Percentiles rank a stretch among this genome's conserved stretches.
phyloP scores from a whole-genome alignment of 2,113 vertebrate species.

The Sphyrna mokarran region DNA sequence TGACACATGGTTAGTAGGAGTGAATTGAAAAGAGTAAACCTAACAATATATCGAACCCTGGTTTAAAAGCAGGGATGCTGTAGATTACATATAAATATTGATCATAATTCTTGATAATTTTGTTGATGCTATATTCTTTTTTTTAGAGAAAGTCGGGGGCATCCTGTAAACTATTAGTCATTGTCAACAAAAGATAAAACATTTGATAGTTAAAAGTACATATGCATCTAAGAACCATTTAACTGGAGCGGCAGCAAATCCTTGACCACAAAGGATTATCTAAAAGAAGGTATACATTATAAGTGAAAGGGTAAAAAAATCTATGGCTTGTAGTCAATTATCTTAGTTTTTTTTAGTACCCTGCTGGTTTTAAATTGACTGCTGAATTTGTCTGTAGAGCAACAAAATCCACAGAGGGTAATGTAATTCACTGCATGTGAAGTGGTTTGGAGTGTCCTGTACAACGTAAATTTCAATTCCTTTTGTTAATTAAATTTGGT shows the following conservation, averaged over 20 bases:
- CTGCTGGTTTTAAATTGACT: neutral
- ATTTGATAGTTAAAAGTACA: neutral
- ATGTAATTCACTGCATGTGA: neutral
- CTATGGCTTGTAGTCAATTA: neutral
- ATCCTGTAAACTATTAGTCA: neutral
- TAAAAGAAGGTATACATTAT: neutral
- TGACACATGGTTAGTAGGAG: neutral
- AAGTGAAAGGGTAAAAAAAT: neutral
- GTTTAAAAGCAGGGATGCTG: neutral
- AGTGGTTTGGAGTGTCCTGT: neutral
- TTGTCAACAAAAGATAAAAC: neutral
- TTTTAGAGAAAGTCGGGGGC: neutral
- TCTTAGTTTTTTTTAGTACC: neutral
- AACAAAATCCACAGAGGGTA: neutral
- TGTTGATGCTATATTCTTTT: neutral
- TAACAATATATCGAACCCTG: neutral
- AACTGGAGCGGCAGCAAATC: neutral
- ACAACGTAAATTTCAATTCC: neutral
- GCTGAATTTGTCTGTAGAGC: neutral
- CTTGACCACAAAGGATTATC: neutral
- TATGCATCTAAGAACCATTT: neutral
- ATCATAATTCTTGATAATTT: neutral
- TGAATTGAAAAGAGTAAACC: neutral
- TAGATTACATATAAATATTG: neutral
- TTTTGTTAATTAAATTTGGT: neutral